These are phyloP conservation scores for Therioaphis trifolii DNA, from an alignment of 2,888 invertebrate species.

Conservation along the genomic window DNA sequence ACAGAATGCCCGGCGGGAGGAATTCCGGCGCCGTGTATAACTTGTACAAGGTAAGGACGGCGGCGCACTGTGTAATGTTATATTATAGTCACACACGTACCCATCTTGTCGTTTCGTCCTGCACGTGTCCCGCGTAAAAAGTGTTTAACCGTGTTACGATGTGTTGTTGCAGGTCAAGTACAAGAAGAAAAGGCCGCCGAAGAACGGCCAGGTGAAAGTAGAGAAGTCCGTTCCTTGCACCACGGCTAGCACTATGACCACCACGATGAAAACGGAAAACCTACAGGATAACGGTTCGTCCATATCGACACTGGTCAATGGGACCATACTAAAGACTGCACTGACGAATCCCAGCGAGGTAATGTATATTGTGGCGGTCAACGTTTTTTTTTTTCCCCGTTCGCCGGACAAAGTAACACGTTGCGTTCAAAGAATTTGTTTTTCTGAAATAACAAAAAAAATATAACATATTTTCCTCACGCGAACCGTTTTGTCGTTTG, in stretches of 20 bases:
- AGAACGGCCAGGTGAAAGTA: slow-evolving; percentile 70
- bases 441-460: not conserved
- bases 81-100: too few relatives aligned
- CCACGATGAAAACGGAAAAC: slow-evolving; percentile 57
- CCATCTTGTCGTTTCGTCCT: not conserved
- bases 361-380: slow-evolving; percentile 64
- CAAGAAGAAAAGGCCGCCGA: slow-evolving; percentile 90
- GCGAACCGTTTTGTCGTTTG: not conserved
- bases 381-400: too few relatives aligned
- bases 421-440: not conserved
- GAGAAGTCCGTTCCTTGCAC: slow-evolving; percentile 68
- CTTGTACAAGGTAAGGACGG: slow-evolving; percentile 84
- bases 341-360: slow-evolving; percentile 92
- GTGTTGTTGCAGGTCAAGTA: slow-evolving; percentile 81
- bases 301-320: slow-evolving; percentile 76
- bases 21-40: slow-evolving; percentile 99
- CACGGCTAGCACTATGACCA: slow-evolving; percentile 61
- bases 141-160: not conserved
- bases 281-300: slow-evolving; percentile 45
- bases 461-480: too few relatives aligned
- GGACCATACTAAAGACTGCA: slow-evolving; percentile 93
- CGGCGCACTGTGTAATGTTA: too few relatives aligned
- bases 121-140: not conserved
- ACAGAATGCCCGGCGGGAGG: slow-evolving; percentile 99
- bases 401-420: too few relatives aligned